Conservation (phyloP, 2,888 invertebrate genomes). For the Pherbina coryleti region DNA sequence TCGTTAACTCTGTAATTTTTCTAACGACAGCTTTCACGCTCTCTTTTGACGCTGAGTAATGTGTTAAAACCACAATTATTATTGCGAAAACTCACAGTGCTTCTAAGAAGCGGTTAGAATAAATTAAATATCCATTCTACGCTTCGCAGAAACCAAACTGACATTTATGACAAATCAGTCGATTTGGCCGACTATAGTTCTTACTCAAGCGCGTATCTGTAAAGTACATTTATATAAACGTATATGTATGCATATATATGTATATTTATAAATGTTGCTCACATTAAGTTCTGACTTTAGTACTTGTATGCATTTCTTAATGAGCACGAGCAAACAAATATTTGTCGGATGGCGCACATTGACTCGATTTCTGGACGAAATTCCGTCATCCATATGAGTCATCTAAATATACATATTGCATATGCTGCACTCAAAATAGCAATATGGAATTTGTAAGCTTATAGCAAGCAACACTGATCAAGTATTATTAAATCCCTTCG, state of each 20-base stretch:
- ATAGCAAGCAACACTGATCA: too few species aligned
- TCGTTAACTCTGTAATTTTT: too few species aligned
- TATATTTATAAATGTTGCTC: constrained; percentile 24
- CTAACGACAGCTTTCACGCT: too few species aligned
- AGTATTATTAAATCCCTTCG: too few species aligned
- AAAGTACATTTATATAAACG: too few species aligned
- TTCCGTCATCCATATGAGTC: constrained; percentile 26
- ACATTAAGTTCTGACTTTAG: constrained; percentile 26
- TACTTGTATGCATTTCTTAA: constrained; percentile 17
- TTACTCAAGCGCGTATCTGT: too few species aligned
- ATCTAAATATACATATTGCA: not conserved
- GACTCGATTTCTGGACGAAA: constrained; percentile 15
- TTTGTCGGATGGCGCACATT: not conserved
- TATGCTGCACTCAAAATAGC: constrained; percentile 40
- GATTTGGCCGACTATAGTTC: constrained; percentile 1
- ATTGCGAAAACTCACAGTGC: too few species aligned
- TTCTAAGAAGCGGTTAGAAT: too few species aligned
- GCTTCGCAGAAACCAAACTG: too few species aligned
- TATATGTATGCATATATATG: not conserved
- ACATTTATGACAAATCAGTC: not conserved
- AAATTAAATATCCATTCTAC: too few species aligned
- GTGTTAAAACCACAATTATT: too few species aligned
- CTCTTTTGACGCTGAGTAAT: too few species aligned
- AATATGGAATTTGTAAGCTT: constrained; percentile 4
- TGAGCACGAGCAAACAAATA: constrained; percentile 11